Conservation (phyloP, 2,888 invertebrate genomes). For the Eurois occulta region DNA sequence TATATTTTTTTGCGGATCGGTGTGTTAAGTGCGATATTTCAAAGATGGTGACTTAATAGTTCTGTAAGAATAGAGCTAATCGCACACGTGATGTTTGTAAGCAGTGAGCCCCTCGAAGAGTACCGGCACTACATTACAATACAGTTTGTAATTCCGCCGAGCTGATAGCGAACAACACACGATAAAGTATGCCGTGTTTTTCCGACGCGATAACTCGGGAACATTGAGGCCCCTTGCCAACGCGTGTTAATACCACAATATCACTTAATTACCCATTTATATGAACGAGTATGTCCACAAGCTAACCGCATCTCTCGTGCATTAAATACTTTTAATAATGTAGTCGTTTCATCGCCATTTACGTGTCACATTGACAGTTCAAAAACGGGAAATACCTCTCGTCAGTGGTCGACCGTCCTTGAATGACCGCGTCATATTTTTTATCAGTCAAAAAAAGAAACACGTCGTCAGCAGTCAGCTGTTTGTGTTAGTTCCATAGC, state of each 20-base stretch:
- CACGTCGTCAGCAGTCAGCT: slow-evolving; percentile 88
- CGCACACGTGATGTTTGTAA: slow-evolving; percentile 39
- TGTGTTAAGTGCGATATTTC: slow-evolving; percentile 25
- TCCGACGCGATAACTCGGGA: slow-evolving; percentile 85
- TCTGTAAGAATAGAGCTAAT: slow-evolving; percentile 31
- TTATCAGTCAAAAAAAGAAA: slow-evolving; percentile 87
- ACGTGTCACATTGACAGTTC: slow-evolving; percentile 76
- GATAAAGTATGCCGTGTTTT: slow-evolving; percentile 87
- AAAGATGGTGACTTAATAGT: slow-evolving; percentile 36
- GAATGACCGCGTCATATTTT: slow-evolving; percentile 88
- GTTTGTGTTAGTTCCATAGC: slow-evolving; percentile 87
- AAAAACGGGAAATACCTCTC: slow-evolving; percentile 86
- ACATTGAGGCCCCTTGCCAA: slow-evolving; percentile 75
- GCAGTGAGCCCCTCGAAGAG: slow-evolving; percentile 56
- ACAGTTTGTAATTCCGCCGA: slow-evolving; percentile 72
- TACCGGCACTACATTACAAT: slow-evolving; percentile 66
- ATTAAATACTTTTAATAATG: slow-evolving; percentile 63
- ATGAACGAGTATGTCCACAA: slow-evolving; percentile 40
- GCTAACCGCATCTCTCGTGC: slow-evolving; percentile 58
- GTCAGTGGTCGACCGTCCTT: slow-evolving; percentile 86
- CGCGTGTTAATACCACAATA: slow-evolving; percentile 56
- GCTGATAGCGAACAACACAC: slow-evolving; percentile 85
- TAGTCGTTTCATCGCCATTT: slow-evolving; percentile 72
- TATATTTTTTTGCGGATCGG: slow-evolving; percentile 27
- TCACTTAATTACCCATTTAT: slow-evolving; percentile 57